Conservation (phyloP, 2,113 vertebrate genomes). For the Callocephalon fimbriatum region DNA sequence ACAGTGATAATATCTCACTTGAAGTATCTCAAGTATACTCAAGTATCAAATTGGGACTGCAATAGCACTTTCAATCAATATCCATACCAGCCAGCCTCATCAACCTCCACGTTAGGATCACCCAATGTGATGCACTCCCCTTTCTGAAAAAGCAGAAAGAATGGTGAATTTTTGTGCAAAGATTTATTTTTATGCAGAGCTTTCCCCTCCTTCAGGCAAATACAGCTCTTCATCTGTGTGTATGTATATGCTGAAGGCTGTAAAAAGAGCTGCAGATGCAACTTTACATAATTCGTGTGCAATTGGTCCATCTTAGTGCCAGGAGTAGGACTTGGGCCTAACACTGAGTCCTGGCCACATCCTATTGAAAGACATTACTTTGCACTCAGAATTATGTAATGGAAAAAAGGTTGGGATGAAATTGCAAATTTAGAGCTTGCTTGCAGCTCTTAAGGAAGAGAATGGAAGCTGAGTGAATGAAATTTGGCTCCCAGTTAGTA, state of each 20-base stretch:
- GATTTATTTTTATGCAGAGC: not conserved
- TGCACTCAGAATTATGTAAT: not conserved
- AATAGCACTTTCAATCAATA: not conserved
- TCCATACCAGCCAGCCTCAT: fast-evolving
- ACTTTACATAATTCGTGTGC: not conserved
- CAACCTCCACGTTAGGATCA: fast-evolving
- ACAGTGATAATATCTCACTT: fast-evolving
- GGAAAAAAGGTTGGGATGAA: not conserved
- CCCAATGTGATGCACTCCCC: fast-evolving
- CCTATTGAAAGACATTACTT: not conserved
- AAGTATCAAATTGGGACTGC: not conserved
- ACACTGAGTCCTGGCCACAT: not conserved
- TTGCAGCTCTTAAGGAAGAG: not conserved
- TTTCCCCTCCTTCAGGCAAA: not conserved
- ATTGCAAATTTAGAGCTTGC: not conserved
- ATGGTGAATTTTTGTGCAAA: not conserved
- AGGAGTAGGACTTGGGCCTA: not conserved
- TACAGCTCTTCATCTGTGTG: not conserved
- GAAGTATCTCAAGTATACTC: not conserved
- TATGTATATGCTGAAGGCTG: not conserved
- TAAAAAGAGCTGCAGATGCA: not conserved
- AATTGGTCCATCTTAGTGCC: not conserved
- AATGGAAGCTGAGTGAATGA: not conserved
- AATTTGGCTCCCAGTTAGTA: not conserved
- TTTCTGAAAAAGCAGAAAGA: not conserved